Base-by-base conservation (phyloP, 2,113 vertebrate species). In the Melierax canorus region DNA sequence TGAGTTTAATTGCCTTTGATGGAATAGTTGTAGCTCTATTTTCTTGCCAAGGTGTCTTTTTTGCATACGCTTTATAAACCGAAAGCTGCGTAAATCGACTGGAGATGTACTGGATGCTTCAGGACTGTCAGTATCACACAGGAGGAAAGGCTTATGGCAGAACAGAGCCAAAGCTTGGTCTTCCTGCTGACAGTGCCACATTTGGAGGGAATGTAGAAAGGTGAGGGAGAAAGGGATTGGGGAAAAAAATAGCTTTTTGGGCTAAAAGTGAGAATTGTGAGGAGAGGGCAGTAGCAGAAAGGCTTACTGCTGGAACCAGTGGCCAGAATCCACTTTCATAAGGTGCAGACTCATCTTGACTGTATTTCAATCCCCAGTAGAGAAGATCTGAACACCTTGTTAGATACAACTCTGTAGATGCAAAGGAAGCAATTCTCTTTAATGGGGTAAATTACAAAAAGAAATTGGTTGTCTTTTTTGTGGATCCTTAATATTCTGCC, bases 311-410 rank as follows among this genome's bases (percentile, higher is more conserved):
- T 76, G 50, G 53, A 79, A 24, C 20, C 10, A 5, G 15, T 53
- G 74, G 13, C 6, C 45, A 58, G 32, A 81, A 74, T 56, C 17
- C 15, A 3, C 32, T 50, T 89, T 59, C 7, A 3, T 10, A 18
- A 71, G 21, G 24, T 0, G 1, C n/a, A 50, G 41, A 6, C 38
- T 84, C 27, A 7, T 48, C 36, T 77, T 69, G 8, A 2, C 11
- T n/a, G 6, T 1, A 0, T 53, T 69, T 76, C 27, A 58, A 0
- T 41, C 19, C 3, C 3, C 6, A 45, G 36, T 1, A 14, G 46
- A 59, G 41, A 74, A 39, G 53, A 45, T n/a, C 6, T 85, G 51
- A 82, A 24, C 38, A 11, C 19, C 11, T 30, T 17, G 24, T 53
- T 62, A 11, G 6, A 1, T 11, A 9, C 2, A 74, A 29, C 21